Base-by-base conservation (phyloP, 2,113 vertebrate species). In the Amia ocellicauda region DNA sequence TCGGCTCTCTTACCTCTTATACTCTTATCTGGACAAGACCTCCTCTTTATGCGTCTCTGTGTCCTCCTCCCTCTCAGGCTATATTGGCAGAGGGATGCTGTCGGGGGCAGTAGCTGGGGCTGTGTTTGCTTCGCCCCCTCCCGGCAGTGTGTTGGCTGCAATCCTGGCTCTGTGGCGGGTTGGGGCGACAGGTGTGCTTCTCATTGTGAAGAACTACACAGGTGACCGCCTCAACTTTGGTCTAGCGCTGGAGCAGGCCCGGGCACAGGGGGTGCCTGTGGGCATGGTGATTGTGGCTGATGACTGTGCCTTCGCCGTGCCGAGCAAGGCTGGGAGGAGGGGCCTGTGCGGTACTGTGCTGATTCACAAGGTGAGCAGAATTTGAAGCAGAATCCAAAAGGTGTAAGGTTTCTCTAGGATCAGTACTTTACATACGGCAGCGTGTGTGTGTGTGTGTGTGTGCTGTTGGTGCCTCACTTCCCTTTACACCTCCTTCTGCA, bases 141-240 rank as follows among this genome's bases (percentile, higher is more conserved):
- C 96, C 42, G 89, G 89, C 68, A 96, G 94, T 40, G 83, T 98
- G 73, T 73, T 98, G 78, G 93, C 94, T 0, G 94, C 95, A 22
- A 90, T 99, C 51, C 80, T 91, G n/a, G 74, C 85, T 0, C 77
- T 99, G 58, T 88, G 82, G 3, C 75, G 79, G 28, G 92, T 83
- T 0, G 94, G 94, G 14, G 90, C 91, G 65, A 89, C 70, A 0
- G 96, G 92, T 3, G 90, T 91, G 19, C 90, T 98, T 14, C 86
- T 99, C 57, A 89, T 99, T 0, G 94, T 98, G 60, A 99, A 95
- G 88, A 99, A 99, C 84, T 99, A 99, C 85, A 98, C 96, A 0
- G 96, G 97, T 3, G 96, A 99, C 66, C 90, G 94, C 0, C 90
- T 99, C 22, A 99, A 96, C 81, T 98, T 99, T 0, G 95, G 97